Evolutionary conservation across 2,113 vertebrate species (phyloP).

Genomic region (Jacana jacana): DNA sequence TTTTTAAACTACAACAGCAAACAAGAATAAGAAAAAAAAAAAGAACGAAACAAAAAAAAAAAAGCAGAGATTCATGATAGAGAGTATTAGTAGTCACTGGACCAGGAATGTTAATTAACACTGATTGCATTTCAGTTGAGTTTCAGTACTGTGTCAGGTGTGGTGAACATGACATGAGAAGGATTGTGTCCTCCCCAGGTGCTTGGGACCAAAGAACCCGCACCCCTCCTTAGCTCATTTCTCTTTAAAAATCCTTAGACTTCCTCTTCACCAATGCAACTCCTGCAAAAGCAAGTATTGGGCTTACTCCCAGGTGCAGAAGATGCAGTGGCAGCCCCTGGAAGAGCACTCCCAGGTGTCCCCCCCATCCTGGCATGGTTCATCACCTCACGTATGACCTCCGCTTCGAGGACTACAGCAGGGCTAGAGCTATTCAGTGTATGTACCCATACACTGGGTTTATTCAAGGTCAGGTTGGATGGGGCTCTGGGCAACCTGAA

Average conservation of each 20-base stretch:
- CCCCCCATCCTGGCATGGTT: not conserved
- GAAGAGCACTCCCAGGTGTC: not conserved
- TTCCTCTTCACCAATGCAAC: not conserved
- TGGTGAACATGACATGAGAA: not conserved
- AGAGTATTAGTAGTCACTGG: not conserved
- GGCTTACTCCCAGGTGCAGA: not conserved
- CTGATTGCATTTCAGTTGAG: not conserved
- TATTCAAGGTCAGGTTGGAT: not conserved
- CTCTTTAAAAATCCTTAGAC: not conserved
- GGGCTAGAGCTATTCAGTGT: not conserved
- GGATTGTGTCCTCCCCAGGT: not conserved
- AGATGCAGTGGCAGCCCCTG: not conserved
- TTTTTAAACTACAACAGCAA: not conserved
- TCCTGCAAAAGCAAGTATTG: not conserved
- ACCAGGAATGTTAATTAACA: not conserved
- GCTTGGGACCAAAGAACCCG: not conserved
- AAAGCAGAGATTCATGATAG: not conserved
- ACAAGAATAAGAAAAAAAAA: not conserved
- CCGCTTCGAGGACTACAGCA: not conserved
- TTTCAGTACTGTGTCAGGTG: not conserved
- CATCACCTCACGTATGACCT: not conserved
- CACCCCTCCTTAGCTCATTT: not conserved
- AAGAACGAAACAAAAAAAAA: not conserved
- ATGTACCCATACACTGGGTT: not conserved
- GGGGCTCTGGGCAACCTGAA: not conserved